Evolutionary conservation across 2,797 vertebrate species (phyloP).

Genomic region (Apogon talboti): DNA sequence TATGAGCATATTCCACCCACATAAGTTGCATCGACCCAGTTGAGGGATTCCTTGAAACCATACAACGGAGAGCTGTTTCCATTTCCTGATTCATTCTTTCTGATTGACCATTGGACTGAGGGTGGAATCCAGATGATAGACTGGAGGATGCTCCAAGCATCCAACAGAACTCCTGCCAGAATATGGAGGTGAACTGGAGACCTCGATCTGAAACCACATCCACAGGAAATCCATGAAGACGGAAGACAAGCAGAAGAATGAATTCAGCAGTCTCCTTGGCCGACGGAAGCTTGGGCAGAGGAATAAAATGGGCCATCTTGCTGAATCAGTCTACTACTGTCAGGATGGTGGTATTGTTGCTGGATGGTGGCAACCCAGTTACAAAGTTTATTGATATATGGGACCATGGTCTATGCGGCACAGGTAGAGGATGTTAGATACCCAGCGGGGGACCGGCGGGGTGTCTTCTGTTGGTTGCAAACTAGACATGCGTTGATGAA

Average conservation of each 20-base stretch:
- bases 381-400: not conserved
- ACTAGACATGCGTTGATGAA: too few relatives aligned
- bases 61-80: not conserved
- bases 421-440: not conserved
- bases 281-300: not conserved
- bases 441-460: too few relatives aligned
- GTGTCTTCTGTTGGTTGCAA: too few relatives aligned
- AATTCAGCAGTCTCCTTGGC: not conserved
- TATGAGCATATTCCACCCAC: conserved; percentile 13
- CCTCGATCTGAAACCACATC: too few relatives aligned
- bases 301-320: not conserved
- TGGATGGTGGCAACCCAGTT: not conserved
- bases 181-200: too few relatives aligned
- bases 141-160: too few relatives aligned
- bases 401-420: not conserved
- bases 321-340: not conserved
- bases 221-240: too few relatives aligned
- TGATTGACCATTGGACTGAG: not conserved
- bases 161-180: too few relatives aligned
- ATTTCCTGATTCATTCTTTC: not conserved
- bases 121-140: not conserved
- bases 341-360: not conserved
- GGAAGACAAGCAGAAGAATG: not conserved
- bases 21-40: not conserved
- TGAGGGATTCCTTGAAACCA: not conserved